Conservation (phyloP, 2,888 invertebrate genomes). For the Sinelater perroti region DNA sequence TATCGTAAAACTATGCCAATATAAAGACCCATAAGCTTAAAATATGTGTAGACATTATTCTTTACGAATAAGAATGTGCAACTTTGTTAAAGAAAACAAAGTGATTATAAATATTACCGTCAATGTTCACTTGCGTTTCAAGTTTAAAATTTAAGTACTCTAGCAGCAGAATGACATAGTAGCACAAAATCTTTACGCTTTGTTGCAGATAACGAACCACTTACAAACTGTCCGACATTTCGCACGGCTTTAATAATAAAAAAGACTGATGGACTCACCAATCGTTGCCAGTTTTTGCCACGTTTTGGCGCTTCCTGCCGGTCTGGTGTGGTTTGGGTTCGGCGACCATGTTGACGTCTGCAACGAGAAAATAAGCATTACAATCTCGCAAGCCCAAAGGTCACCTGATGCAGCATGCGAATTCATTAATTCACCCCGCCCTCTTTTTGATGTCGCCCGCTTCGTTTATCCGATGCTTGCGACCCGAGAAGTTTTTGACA, state of each 20-base stretch:
- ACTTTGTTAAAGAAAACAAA: too few relatives aligned
- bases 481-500: slow-evolving; percentile 20
- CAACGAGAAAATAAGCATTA: slow-evolving; percentile 16
- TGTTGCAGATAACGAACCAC: slow-evolving; percentile 8
- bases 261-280: slow-evolving; percentile 63
- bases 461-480: slow-evolving; percentile 13
- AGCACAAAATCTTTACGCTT: not conserved
- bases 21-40: too few relatives aligned
- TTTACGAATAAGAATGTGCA: too few relatives aligned
- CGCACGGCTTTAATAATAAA: not conserved
- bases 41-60: too few relatives aligned
- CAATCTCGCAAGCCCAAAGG: too few relatives aligned
- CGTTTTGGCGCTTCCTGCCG: slow-evolving; percentile 72
- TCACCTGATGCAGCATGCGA: not conserved
- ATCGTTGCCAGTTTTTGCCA: slow-evolving; percentile 73
- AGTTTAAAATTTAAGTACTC: too few relatives aligned
- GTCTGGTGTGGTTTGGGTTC: slow-evolving; percentile 79
- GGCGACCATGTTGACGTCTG: slow-evolving; percentile 81
- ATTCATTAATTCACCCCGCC: slow-evolving; percentile 12
- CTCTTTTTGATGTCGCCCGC: slow-evolving; percentile 9
- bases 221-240: too few relatives aligned
- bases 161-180: too few relatives aligned
- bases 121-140: too few relatives aligned
- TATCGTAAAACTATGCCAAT: too few relatives aligned
- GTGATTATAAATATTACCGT: too few relatives aligned